Base-by-base conservation (phyloP, 2,888 invertebrate genomes). In the Quadriops clusia region DNA sequence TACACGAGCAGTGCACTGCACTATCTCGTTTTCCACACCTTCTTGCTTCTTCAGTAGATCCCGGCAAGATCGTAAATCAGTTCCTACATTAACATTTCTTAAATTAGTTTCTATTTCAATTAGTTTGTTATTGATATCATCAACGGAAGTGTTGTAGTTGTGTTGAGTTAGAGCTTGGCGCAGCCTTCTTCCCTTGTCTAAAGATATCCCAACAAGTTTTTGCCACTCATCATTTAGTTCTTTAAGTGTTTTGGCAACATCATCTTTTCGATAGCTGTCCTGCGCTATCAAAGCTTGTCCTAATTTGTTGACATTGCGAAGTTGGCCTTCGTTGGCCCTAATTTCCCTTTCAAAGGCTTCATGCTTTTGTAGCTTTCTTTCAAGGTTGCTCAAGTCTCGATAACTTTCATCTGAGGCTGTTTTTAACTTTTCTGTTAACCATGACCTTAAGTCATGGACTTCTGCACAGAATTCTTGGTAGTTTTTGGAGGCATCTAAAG, bases 341-440 rank as follows among this genome's bases (percentile, higher is more conserved):
- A 98, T 62, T 54, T 98, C 97, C 1, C 94, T 69, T 51, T 95
- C 94, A 53, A 97, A 95, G 0, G 95, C 94, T 58, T 93, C 89
- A 54, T 98, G 97, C 52, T 93, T 93, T 60, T 94, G 91, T 2
- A 93, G 62, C 55, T 94, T 94, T 1, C 91, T 70, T 42, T 91
- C 89, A 9, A 91, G 61, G 56, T 95, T 94, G 21, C 74, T 79
- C 10, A 94, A 64, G 51, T 94, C 93, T 10, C 89, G 68, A 60
- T 93, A 94, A 37, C 83, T 90, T 58, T 94, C 91, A 48, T 95
- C 94, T 2, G 80, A 77, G 0, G 93, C 93, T 0, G 87, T 85
- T 53, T 82, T 79, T 29, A 82, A 74, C 62, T 97, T 97, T 51
- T 94, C 94, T 13, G 77, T 71, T 34, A 97, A 77, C 95, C 95